phyloP scores from a whole-genome alignment of 2,113 vertebrate genomes.

The Burhinus oedicnemus region DNA sequence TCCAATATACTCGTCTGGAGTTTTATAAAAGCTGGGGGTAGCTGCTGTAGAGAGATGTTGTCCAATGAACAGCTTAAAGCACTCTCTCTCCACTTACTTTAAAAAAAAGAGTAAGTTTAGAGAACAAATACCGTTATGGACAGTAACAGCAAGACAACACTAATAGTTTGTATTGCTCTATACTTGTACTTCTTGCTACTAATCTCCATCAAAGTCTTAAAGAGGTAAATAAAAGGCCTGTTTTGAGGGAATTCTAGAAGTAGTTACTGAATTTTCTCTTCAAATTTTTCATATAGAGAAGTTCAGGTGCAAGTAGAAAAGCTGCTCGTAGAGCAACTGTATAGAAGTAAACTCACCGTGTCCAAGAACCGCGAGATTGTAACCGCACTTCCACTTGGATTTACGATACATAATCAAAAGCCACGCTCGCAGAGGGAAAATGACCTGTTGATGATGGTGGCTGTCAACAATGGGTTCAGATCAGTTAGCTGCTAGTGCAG shows the following conservation, averaged over 20 bases:
- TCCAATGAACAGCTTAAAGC: not conserved
- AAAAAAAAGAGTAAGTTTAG: not conserved
- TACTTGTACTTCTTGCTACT: not conserved
- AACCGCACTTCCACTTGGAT: constrained; percentile 54
- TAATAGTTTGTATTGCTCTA: not conserved
- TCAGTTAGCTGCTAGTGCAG: constrained; percentile 51
- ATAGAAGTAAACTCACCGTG: constrained; percentile 13
- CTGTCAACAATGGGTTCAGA: constrained; percentile 53
- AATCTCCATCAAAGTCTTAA: not conserved
- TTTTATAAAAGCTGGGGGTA: not conserved
- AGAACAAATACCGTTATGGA: not conserved
- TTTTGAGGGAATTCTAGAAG: not conserved
- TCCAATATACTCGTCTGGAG: not conserved
- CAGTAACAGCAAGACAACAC: not conserved
- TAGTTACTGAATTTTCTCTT: not conserved
- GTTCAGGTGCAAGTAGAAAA: not conserved
- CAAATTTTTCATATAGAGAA: not conserved
- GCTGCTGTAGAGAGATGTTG: not conserved
- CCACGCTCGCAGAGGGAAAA: not conserved
- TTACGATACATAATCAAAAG: constrained; percentile 48
- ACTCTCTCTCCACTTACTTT: not conserved
- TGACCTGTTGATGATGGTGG: constrained; percentile 27
- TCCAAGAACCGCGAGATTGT: constrained; percentile 19
- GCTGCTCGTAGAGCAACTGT: not conserved
- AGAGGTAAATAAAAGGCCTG: not conserved